Base-by-base conservation (phyloP, 2,888 invertebrate genomes). In the Drosophila neotestacea region DNA sequence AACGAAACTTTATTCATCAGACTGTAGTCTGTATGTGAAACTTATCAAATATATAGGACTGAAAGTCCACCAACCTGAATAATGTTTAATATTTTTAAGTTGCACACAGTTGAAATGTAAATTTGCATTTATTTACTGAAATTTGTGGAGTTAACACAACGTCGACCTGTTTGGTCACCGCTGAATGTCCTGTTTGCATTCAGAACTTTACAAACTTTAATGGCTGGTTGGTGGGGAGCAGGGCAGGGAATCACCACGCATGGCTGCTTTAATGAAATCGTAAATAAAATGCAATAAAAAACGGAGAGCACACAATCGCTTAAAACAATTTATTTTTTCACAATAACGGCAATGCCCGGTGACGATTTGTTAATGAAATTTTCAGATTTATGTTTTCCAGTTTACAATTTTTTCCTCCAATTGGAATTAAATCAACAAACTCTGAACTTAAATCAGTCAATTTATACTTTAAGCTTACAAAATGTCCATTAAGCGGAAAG, bases 301-400 rank as follows among this genome's bases (percentile, higher is more conserved):
- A 22, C 34, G 22, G 22, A 36, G 34, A 27, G 34, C 47, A 34
- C 34, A 58, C 39, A 46, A 44, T 56, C 70, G 73, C 77, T 76
- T 79, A 72, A 75, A 69, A 73, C 61, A 80, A 78, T 77, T 79
- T 77, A 77, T 80, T 72, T 65, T 62, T 69, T 54, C 50, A 47
- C 22, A 64, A 56, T 68, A 65, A 68, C 68, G 52, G 52, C 59
- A 59, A 56, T 47, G 51, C 32, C 10, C 44, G 28, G 62, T 48
- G 76, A 73, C 73, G 76, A 83, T 80, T 75, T 75, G 75, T 78
- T 80, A 83, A 81, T 81, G 78, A 83, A 81, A 78, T 70, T 78
- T 80, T 76, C 62, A 69, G 68, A 74, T 70, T 70, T 72, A 76
- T 73, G 78, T 32, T 56, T 56, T 34, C 6, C 62, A 41, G 46